Conservation (phyloP, 2,888 invertebrate genomes). For the Lymantria monacha region DNA sequence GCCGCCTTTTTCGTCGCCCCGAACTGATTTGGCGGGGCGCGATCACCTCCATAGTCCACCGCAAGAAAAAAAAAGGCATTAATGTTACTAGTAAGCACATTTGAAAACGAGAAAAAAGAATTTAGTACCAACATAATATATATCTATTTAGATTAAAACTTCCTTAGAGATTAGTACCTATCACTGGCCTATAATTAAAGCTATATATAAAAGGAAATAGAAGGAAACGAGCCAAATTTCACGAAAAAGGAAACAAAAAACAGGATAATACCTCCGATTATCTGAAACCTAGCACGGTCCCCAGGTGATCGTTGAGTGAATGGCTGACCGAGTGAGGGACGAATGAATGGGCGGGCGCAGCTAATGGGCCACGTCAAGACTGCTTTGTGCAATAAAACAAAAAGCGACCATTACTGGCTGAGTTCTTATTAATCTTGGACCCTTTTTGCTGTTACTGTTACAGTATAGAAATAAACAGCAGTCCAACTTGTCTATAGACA, state of each 20-base stretch:
- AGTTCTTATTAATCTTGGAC: slow-evolving; percentile 43
- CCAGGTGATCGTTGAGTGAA: slow-evolving; percentile 70
- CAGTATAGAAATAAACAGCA: not conserved
- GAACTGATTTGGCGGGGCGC: too few relatives aligned
- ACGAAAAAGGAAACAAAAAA: slow-evolving; percentile 4
- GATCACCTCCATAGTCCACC: too few relatives aligned
- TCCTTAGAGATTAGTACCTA: not conserved
- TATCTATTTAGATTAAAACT: not conserved
- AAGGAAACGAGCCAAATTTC: slow-evolving; percentile 5
- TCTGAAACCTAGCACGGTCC: slow-evolving; percentile 56
- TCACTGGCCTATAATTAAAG: not conserved
- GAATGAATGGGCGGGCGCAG: slow-evolving; percentile 57
- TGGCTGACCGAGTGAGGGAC: slow-evolving; percentile 46
- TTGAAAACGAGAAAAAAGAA: too few relatives aligned
- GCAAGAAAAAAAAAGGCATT: too few relatives aligned
- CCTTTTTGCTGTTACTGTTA: slow-evolving; percentile 17
- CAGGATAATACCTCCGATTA: slow-evolving; percentile 52
- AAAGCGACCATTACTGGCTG: slow-evolving; percentile 57
- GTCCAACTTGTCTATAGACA: too few relatives aligned
- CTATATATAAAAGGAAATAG: slow-evolving; percentile 1
- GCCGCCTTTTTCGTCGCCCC: too few relatives aligned
- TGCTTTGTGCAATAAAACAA: slow-evolving; percentile 67
- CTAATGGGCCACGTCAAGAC: slow-evolving; percentile 70
- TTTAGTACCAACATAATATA: too few relatives aligned
- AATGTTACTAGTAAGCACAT: too few relatives aligned